A percentile compares a stretch with the other conserved stretches of the same genome.
Conservation (phyloP, 1,140 invertebrate genomes). For the Micrasema minimum region DNA sequence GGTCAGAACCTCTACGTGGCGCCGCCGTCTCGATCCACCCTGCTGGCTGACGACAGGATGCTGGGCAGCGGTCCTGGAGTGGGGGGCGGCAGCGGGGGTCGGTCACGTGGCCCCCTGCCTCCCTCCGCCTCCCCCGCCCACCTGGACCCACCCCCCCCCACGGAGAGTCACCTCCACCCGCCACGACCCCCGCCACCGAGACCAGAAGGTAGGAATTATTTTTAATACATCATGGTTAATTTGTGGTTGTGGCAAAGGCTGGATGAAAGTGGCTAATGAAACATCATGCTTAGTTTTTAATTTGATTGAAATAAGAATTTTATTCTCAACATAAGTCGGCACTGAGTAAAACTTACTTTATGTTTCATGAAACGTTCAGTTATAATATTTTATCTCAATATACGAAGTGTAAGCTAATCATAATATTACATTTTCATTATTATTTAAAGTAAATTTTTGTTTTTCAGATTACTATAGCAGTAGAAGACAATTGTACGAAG, state of each 20-base stretch:
- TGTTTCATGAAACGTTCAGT: too few relatives aligned
- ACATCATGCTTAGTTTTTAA: too few relatives aligned
- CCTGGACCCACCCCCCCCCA: conserved; percentile 28
- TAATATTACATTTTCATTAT: too few relatives aligned
- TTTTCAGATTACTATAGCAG: conserved; percentile 85
- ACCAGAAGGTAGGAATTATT: conserved; percentile 72
- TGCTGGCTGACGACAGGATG: conserved; percentile 39
- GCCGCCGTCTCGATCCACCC: conserved; percentile 76
- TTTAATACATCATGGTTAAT: too few relatives aligned
- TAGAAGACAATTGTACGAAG: conserved; percentile 82
- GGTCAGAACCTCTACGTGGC: conserved; percentile 93
- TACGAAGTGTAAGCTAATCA: too few relatives aligned
- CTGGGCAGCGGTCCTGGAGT: conserved; percentile 4
- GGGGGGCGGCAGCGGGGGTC: conserved; percentile 59
- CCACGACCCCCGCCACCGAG: conserved; percentile 89
- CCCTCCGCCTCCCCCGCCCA: conserved; percentile 67
- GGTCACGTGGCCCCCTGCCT: conserved; percentile 77
- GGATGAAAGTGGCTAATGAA: too few relatives aligned
- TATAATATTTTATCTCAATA: too few relatives aligned
- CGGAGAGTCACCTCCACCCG: conserved; percentile 64
- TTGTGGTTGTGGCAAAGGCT: too few relatives aligned
- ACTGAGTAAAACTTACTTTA: too few relatives aligned
- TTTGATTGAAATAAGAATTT: too few relatives aligned
- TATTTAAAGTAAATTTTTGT: too few relatives aligned
- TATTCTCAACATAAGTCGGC: too few relatives aligned